Percentiles rank a stretch among this genome's conserved stretches.
These are phyloP conservation scores for Hydrophis major DNA, from an alignment of 2,797 vertebrate species.

Conservation along the genomic window DNA sequence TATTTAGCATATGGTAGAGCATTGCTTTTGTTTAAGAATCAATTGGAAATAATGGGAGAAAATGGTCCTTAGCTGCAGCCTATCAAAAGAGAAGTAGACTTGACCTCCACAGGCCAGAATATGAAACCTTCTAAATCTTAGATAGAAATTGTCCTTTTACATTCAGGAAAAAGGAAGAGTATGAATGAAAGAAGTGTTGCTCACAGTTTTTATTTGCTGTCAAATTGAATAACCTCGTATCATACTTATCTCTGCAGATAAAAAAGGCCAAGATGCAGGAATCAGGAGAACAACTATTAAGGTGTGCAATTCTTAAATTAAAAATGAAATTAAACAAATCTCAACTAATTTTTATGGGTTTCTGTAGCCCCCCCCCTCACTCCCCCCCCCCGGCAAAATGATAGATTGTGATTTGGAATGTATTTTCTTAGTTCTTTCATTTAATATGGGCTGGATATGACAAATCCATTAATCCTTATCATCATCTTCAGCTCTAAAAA, in stretches of 20 bases:
- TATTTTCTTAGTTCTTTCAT: not conserved
- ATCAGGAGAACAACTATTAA: slow-evolving; percentile 76
- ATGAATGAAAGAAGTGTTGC: not conserved
- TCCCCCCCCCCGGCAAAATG: no score
- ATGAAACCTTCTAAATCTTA: no score
- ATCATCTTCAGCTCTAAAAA: not conserved
- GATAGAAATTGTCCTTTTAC: not conserved
- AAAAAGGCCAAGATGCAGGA: slow-evolving; percentile 90
- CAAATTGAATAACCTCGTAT: not conserved
- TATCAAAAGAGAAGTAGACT: no score
- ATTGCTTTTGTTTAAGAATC: no score
- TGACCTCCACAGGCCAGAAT: no score
- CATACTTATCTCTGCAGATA: slow-evolving; percentile 73
- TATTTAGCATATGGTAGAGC: no score
- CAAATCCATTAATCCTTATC: not conserved
- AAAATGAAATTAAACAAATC: not conserved
- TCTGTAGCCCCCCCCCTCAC: not conserved
- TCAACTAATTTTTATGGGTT: not conserved
- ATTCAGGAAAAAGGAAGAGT: not conserved
- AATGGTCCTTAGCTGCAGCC: no score
- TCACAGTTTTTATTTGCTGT: not conserved
- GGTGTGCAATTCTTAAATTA: slow-evolving; percentile 69
- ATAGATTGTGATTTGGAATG: not conserved
- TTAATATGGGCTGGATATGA: not conserved
- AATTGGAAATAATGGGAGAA: no score